phyloP scores from a whole-genome alignment of 2,888 invertebrate species.

The Ormyrus labotus region DNA sequence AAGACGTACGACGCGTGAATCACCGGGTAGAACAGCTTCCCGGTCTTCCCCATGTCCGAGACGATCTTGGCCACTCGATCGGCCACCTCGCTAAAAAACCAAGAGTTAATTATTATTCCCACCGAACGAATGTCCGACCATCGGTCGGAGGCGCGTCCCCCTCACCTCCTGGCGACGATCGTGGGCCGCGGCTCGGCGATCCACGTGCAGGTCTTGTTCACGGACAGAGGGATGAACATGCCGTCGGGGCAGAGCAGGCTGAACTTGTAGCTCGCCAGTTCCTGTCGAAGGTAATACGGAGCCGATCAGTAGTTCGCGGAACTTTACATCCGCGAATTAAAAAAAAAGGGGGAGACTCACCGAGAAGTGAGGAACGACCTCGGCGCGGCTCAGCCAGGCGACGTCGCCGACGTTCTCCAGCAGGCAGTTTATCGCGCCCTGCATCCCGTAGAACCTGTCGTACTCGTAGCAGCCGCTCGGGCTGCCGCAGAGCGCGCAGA shows the following conservation, averaged over 20 bases:
- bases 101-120: too few species aligned
- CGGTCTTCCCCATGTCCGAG: slow-evolving; percentile 29
- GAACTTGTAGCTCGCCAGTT: slow-evolving; percentile 76
- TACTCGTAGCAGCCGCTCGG: slow-evolving; percentile 79
- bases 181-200: slow-evolving; percentile 87
- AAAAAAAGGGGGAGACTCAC: slow-evolving; percentile 69
- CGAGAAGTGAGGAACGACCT: slow-evolving; percentile 82
- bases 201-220: slow-evolving; percentile 85
- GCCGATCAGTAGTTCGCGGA: too few species aligned
- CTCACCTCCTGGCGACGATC: slow-evolving; percentile 82
- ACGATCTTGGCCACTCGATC: slow-evolving; percentile 75
- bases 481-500: slow-evolving; percentile 85
- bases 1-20: slow-evolving; percentile 54
- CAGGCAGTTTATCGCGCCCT: slow-evolving; percentile 88
- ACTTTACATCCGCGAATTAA: neutral
- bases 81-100: slow-evolving; percentile 74
- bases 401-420: slow-evolving; percentile 88
- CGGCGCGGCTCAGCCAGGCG: slow-evolving; percentile 87
- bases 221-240: slow-evolving; percentile 78
- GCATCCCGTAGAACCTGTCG: slow-evolving; percentile 90
- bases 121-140: too few species aligned
- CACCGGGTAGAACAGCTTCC: slow-evolving; percentile 45
- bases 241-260: slow-evolving; percentile 88
- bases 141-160: neutral
- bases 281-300: neutral